Evolutionary conservation across 2,113 vertebrate species (phyloP), one percentile per base, ranked within the genome.

Genomic region (Chionomys nivalis): DNA sequence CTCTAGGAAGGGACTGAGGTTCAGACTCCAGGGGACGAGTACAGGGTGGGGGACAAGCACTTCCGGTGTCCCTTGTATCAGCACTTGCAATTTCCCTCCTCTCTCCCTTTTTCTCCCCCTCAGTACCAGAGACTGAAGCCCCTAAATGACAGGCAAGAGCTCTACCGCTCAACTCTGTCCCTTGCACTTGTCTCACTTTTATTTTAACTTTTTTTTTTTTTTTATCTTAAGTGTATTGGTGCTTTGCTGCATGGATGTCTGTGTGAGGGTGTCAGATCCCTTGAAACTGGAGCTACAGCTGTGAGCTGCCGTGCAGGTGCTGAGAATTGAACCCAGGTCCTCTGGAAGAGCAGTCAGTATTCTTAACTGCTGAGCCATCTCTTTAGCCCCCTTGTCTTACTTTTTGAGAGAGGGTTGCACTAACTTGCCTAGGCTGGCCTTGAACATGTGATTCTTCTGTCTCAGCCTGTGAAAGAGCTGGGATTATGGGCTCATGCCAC

Each of bases 1-100:
- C 75, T 66, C 42, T 81, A 39, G 9, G 5, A 3, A 0, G 2
- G 23, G 61, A 55, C 66, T 86, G 10, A 14, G 12, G 31, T 9
- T 39, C 44, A 66, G 70, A n/a, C 58, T 65, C 28, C 10, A 19
- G 49, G 36, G 63, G 39, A n/a, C 5, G 39, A 0, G 5, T 3
- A 7, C 61, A 72, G 70, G 70, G 39, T 36, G 16, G 36, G 68
- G 39, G 31, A 68, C 63, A 65, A 10, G 1, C 0, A 0, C 47
- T 28, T 49, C 63, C 31, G 31, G n/a, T 26, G n/a, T 17, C 9
- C 1, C 14, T 19, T 52, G 3, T 0, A 9, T 42, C 12, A 75
- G 55, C 47, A 44, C 42, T 2, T 2, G 33, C 0, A 0, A 65
- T 42, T 28, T 24, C 26, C 78, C 31, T 49, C n/a, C 31, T 19